Evolutionary conservation across 2,797 vertebrate species (phyloP).

Genomic region (Propithecus deckenii): DNA sequence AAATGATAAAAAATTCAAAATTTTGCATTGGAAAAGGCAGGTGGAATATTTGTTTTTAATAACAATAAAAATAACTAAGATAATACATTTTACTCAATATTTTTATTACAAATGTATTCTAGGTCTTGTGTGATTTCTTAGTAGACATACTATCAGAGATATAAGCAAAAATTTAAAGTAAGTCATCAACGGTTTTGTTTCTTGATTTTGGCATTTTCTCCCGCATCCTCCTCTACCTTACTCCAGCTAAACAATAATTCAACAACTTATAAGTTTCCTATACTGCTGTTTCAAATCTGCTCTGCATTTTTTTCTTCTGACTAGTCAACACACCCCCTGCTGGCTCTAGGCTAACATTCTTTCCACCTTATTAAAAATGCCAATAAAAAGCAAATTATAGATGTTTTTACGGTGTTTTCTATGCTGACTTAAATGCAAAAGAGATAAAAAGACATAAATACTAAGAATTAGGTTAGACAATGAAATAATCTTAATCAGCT

Average conservation of each 20-base stretch:
- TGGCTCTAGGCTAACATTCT: conserved; percentile 77
- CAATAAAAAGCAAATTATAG: conserved; percentile 73
- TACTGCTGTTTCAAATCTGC: background rate
- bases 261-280: background rate
- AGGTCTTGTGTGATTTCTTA: background rate
- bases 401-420: conserved; percentile 67
- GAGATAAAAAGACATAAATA: conserved; percentile 54
- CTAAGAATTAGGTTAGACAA: conserved; percentile 44
- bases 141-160: background rate
- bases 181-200: background rate
- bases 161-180: background rate
- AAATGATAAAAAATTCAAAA: background rate
- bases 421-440: conserved; percentile 68
- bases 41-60: background rate
- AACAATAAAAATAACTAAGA: background rate
- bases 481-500: conserved; percentile 52
- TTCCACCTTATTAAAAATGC: conserved; percentile 75
- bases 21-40: background rate
- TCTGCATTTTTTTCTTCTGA: background rate
- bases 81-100: background rate
- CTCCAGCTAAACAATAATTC: conserved; percentile 2
- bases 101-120: background rate
- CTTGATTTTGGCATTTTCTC: background rate
- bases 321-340: conserved; percentile 76
- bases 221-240: background rate